These are phyloP conservation scores for Campopleginae sp. DNA, from an alignment of 2,888 invertebrate genomes.

Conservation along the genomic window DNA sequence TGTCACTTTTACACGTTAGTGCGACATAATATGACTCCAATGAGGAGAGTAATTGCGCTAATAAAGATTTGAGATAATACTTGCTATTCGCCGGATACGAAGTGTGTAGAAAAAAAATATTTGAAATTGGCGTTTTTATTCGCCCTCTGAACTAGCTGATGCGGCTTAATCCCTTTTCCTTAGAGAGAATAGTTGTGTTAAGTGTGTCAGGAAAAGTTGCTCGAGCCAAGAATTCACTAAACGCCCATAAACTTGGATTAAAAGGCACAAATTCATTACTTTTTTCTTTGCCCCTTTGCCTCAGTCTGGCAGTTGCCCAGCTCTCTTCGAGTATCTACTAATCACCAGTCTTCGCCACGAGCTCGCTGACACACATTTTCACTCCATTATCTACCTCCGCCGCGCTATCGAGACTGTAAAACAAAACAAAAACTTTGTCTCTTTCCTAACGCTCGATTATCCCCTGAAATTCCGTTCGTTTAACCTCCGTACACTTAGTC, in stretches of 20 bases:
- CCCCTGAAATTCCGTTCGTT: background rate
- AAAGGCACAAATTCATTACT: constrained; percentile 11
- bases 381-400: constrained; percentile 45
- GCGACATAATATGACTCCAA: constrained; percentile 39
- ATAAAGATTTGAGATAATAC: constrained; percentile 31
- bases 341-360: constrained; percentile 34
- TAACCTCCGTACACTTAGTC: background rate
- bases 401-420: background rate
- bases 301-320: constrained; percentile 2
- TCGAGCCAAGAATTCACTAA: background rate
- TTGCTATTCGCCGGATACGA: constrained; percentile 1
- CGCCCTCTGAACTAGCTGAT: no score
- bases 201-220: background rate
- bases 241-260: background rate
- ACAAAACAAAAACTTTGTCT: background rate
- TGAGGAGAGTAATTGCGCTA: constrained; percentile 31
- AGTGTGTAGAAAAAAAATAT: no score
- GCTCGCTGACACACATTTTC: constrained; percentile 54
- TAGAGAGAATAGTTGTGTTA: background rate
- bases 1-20: constrained; percentile 13
- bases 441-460: constrained; percentile 3
- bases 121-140: no score
- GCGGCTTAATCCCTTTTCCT: background rate
- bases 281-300: background rate
- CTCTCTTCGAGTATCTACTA: constrained; percentile 42